phyloP scores from a whole-genome alignment of 2,797 vertebrate genomes.

The Diplodus sargus region DNA sequence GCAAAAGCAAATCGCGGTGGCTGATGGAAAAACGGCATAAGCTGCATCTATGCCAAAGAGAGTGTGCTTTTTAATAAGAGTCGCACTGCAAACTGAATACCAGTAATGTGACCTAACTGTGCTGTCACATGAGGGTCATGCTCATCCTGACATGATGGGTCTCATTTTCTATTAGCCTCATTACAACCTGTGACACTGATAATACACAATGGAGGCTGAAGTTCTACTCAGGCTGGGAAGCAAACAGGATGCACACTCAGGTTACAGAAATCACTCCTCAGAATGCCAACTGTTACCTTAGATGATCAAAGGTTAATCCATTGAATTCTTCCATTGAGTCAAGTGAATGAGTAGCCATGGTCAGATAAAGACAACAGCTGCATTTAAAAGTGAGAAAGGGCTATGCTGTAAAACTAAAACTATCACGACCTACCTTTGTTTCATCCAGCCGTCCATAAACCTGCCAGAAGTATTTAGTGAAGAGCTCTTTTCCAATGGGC shows the following conservation, averaged over 20 bases:
- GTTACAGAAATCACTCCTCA: not conserved
- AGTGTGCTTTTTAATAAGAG: too few relatives aligned
- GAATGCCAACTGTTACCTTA: not conserved
- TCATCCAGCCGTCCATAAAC: constrained; percentile 91
- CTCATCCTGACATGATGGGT: constrained; percentile 13
- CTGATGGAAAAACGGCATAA: too few relatives aligned
- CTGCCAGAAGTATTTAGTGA: constrained; percentile 96
- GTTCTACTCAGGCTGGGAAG: not conserved
- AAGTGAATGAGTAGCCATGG: not conserved
- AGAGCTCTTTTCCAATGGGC: constrained; percentile 93
- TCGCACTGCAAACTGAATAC: not conserved
- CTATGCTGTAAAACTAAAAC: not conserved
- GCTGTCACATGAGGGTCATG: constrained; percentile 65
- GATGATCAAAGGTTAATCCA: not conserved
- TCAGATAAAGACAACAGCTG: not conserved
- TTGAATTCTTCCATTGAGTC: not conserved
- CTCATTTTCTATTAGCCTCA: constrained; percentile 38
- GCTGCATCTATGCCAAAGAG: not conserved
- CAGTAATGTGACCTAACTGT: constrained; percentile 9
- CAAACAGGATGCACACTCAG: not conserved
- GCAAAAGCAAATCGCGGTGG: too few relatives aligned
- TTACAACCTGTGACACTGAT: constrained; percentile 39
- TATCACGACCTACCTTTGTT: constrained; percentile 86
- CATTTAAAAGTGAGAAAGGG: not conserved
- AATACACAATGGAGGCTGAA: not conserved